Conservation (phyloP, 2,888 invertebrate genomes). For the Drosophila mercatorum region DNA sequence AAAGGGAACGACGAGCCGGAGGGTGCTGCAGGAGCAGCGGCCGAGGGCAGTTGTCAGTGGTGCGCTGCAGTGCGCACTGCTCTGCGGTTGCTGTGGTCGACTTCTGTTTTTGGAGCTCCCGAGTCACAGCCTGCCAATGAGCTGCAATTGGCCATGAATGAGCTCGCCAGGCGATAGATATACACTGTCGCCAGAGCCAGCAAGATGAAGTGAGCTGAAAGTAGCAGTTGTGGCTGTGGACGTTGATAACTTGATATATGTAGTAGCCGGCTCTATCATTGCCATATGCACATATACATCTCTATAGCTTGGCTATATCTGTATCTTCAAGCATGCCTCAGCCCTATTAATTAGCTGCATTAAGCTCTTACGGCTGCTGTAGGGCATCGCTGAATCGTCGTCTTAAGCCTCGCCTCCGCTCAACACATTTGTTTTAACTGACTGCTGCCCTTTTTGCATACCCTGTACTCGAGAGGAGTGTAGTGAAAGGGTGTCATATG, state of each 20-base stretch:
- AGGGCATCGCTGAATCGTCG: slow-evolving; percentile 37
- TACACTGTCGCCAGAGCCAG: background rate
- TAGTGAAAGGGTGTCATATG: slow-evolving; percentile 3
- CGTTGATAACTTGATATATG: background rate
- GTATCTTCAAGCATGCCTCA: background rate
- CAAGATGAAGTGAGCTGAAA: background rate
- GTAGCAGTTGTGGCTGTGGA: no score
- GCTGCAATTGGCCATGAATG: slow-evolving; percentile 19
- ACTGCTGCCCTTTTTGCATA: slow-evolving; percentile 14
- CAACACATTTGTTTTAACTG: slow-evolving; percentile 17
- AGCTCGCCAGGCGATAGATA: slow-evolving; percentile 1
- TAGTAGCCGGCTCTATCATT: background rate
- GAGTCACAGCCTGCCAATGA: slow-evolving; percentile 25
- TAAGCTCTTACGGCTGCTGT: background rate
- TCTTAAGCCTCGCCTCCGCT: background rate
- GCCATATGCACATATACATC: background rate
- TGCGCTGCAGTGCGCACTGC: slow-evolving; percentile 10
- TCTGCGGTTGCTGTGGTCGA: slow-evolving; percentile 39
- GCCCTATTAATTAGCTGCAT: background rate
- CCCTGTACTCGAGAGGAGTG: slow-evolving; percentile 18
- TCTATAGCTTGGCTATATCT: background rate
- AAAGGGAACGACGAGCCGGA: slow-evolving; percentile 16
- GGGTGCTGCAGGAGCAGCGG: background rate
- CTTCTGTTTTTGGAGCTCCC: slow-evolving; percentile 55
- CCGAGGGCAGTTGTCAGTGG: slow-evolving; percentile 9